Evolutionary conservation across 2,797 vertebrate genomes (phyloP).

Genomic region (Capromys pilorides): DNA sequence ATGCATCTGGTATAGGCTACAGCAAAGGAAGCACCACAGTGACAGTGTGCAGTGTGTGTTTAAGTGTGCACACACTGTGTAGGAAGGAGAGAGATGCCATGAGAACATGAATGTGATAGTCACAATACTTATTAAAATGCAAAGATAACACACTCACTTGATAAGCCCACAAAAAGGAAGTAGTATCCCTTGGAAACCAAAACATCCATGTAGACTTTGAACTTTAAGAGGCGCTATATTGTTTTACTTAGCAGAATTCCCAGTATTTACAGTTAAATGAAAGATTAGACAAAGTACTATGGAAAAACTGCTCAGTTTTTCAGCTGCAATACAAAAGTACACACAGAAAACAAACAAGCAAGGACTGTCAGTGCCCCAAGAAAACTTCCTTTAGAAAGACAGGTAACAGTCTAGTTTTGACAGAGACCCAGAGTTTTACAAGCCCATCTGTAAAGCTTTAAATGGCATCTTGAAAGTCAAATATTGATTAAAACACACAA

Average conservation of each 20-base stretch:
- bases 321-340: background rate
- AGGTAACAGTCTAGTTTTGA: background rate
- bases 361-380: background rate
- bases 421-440: background rate
- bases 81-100: too few relatives aligned
- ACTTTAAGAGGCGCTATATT: background rate
- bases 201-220: background rate
- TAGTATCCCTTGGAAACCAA: constrained; percentile 5
- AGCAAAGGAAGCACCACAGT: background rate
- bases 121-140: background rate
- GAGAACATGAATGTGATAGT: background rate
- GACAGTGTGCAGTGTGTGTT: background rate
- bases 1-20: background rate
- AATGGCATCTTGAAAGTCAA: background rate
- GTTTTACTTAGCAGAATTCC: background rate
- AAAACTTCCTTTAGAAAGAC: background rate
- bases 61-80: background rate
- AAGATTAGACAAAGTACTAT: background rate
- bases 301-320: background rate
- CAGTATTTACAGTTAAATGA: background rate
- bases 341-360: background rate
- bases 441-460: background rate
- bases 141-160: background rate
- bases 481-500: background rate
- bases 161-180: background rate